Evolutionary conservation across 2,113 vertebrate species (phyloP).

Genomic region (Oceanites oceanicus): DNA sequence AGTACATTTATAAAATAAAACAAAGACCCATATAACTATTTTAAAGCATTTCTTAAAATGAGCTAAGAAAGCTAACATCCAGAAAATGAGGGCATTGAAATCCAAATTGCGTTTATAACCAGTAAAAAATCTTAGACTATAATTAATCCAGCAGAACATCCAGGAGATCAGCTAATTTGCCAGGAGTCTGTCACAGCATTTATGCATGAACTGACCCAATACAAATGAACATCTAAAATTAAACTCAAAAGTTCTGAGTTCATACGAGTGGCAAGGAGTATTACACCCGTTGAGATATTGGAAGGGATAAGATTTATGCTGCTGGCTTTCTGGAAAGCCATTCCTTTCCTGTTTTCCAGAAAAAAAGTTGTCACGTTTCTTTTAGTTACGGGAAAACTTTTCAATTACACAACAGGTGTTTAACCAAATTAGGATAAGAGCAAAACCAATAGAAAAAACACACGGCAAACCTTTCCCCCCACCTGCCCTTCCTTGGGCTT

Average conservation of each 20-base stretch:
- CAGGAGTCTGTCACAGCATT: neutral
- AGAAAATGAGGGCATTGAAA: neutral
- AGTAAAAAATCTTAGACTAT: neutral
- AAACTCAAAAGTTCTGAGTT: neutral
- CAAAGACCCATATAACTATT: neutral
- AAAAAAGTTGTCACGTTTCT: neutral
- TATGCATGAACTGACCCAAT: neutral
- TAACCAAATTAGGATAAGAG: neutral
- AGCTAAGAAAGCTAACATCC: neutral
- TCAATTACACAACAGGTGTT: neutral
- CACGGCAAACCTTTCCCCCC: neutral
- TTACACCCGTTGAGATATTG: neutral
- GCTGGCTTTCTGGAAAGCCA: neutral
- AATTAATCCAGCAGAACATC: neutral
- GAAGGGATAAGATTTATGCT: neutral
- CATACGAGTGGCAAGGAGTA: neutral
- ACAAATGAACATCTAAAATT: neutral
- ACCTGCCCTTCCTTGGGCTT: neutral
- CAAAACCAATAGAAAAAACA: neutral
- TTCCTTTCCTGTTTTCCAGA: neutral
- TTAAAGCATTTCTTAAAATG: neutral
- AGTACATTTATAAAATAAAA: neutral
- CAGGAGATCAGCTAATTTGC: neutral
- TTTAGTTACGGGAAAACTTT: fast-evolving
- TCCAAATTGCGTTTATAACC: neutral